These are phyloP conservation scores for Acrobasis repandana DNA, from an alignment of 2,888 invertebrate genomes.

Conservation along the genomic window DNA sequence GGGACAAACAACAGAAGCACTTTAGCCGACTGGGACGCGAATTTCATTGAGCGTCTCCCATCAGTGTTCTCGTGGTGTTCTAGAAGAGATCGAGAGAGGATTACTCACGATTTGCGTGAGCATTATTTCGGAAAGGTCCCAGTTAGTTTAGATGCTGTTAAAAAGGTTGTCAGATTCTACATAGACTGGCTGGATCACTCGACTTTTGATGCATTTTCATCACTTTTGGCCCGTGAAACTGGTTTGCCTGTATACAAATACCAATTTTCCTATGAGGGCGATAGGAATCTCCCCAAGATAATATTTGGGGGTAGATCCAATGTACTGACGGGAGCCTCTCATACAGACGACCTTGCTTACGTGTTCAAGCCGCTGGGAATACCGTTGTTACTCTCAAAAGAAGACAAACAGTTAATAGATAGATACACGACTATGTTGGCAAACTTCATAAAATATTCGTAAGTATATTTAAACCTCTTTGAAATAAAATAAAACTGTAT, in stretches of 20 bases:
- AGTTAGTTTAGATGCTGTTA: no score
- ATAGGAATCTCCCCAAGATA: slow-evolving; percentile 59
- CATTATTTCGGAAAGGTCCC: slow-evolving; percentile 33
- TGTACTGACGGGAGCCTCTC: slow-evolving; percentile 52
- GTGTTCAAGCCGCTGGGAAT: slow-evolving; percentile 66
- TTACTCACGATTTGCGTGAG: not conserved
- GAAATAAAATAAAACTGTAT: no score
- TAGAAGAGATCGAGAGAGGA: slow-evolving; percentile 40
- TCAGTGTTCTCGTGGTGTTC: slow-evolving; percentile 63
- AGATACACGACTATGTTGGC: slow-evolving; percentile 61
- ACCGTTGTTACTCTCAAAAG: slow-evolving; percentile 41
- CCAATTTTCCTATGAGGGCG: slow-evolving; percentile 64
- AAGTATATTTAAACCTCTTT: slow-evolving; percentile 26
- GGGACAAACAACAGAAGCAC: slow-evolving; percentile 52
- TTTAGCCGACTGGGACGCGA: slow-evolving; percentile 53
- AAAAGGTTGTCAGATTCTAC: slow-evolving; percentile 45
- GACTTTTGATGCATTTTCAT: slow-evolving; percentile 49
- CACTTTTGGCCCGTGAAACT: slow-evolving; percentile 23
- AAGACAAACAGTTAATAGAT: slow-evolving; percentile 57
- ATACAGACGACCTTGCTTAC: slow-evolving; percentile 72
- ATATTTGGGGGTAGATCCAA: slow-evolving; percentile 42
- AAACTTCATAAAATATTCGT: slow-evolving; percentile 73
- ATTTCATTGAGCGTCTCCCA: slow-evolving; percentile 61
- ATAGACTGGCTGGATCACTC: slow-evolving; percentile 67
- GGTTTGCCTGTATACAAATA: slow-evolving; percentile 65